Percentiles rank a stretch among this genome's conserved stretches.
These are phyloP conservation scores for Taphrorychus bicolor DNA, from an alignment of 2,888 invertebrate genomes.

Conservation along the genomic window DNA sequence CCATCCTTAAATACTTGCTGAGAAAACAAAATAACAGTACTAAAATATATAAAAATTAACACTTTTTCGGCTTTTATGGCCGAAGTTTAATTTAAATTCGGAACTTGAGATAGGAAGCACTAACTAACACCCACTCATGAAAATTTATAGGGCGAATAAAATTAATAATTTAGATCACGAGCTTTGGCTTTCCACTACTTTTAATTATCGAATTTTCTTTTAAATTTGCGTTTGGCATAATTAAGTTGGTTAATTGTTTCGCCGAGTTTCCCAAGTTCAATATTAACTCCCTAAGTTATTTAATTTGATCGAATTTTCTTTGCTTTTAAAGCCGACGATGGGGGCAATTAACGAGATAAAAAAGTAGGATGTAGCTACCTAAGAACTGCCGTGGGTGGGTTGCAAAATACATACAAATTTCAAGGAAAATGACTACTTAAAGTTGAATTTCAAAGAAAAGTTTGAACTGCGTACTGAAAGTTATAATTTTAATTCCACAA, in stretches of 20 bases:
- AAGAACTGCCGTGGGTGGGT: too few species aligned
- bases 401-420: too few species aligned
- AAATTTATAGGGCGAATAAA: conserved; percentile 9
- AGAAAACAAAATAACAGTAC: too few species aligned
- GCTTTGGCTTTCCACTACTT: conserved; percentile 12
- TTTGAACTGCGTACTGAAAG: too few species aligned
- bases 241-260: conserved; percentile 38
- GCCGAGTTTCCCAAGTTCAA: conserved; percentile 34
- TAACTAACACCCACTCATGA: conserved; percentile 3
- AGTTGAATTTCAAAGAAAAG: too few species aligned
- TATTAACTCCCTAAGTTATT: conserved; percentile 31
- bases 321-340: conserved; percentile 10
- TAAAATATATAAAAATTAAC: too few species aligned
- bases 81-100: neutral
- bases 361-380: too few species aligned
- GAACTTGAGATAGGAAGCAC: neutral
- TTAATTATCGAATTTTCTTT: conserved; percentile 35
- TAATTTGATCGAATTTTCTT: conserved; percentile 34
- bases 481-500: too few species aligned
- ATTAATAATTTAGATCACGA: conserved; percentile 17
- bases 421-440: too few species aligned
- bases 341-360: conserved; percentile 13
- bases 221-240: conserved; percentile 30
- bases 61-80: too few species aligned
- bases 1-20: too few species aligned